A percentile compares a stretch with the other conserved stretches of the same genome.
These are phyloP conservation scores for Eupithecia pulchellata DNA, from an alignment of 2,888 invertebrate genomes.

Conservation along the genomic window DNA sequence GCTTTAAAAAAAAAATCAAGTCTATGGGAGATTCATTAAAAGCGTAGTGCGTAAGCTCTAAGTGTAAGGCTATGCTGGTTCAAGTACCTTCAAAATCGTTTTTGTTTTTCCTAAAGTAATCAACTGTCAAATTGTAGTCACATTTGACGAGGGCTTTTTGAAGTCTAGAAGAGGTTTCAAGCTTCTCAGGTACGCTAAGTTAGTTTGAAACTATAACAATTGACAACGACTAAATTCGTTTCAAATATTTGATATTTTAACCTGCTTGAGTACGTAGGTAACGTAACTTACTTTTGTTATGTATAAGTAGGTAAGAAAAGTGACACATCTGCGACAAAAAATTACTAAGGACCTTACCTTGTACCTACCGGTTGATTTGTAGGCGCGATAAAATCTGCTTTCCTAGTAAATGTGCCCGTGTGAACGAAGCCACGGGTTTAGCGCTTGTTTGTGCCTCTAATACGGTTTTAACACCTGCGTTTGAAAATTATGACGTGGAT, in stretches of 20 bases:
- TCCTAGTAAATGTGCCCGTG: constrained; percentile 12
- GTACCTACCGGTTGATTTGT: no score
- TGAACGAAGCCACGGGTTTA: constrained; percentile 56
- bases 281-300: neutral
- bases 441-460: constrained; percentile 79
- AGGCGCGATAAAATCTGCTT: constrained; percentile 6
- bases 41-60: no score
- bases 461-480: constrained; percentile 82
- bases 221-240: neutral
- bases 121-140: no score
- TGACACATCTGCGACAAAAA: neutral
- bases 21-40: no score
- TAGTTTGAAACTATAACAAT: neutral
- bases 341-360: neutral
- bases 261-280: neutral
- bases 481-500: constrained; percentile 63
- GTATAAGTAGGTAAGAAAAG: neutral
- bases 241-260: neutral
- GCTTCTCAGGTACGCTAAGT: neutral
- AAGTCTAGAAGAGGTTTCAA: no score
- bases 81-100: no score
- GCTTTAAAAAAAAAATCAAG: no score
- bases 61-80: no score
- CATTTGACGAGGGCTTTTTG: no score
- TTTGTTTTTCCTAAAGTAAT: no score